Base-by-base conservation (phyloP, 2,113 vertebrate species). In the Astatoreochromis straeleni region DNA sequence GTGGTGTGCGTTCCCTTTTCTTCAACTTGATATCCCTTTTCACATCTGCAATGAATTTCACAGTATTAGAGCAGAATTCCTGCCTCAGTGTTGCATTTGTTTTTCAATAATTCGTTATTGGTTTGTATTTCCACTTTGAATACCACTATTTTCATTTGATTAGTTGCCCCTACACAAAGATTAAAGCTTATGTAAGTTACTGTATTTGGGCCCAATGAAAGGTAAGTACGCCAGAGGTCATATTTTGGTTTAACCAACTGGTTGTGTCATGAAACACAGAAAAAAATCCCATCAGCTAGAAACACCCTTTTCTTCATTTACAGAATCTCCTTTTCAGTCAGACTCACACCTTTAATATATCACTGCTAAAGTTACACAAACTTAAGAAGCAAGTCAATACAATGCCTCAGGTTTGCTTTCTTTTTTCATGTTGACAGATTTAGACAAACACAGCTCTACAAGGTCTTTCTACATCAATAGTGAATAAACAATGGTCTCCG, bases 21-120 rank as follows among this genome's bases (percentile, higher is more conserved):
- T 4, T 45, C 1, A 2, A 45, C 3, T 1, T 70, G 5, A 3
- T 19, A 51, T 21, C 73, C 90, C 4, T 2, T 0, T 5, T 1
- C 0, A 91, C 96, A 97, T 35, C 96, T 96, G 85, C 12, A 90
- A 81, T 58, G 29, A 49, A 24, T 7, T 9, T 73, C 14, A 83
- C 14, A 80, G 8, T 2, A 31, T 93, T 86, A 55, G 81, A 38
- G 14, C 1, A 47, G 5, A 24, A 24, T 24, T 16, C 24, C 38
- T 19, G 42, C 26, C 10, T 78, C 70, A 31, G 16, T 19, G 45
- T 19, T 49, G 6, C 16, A 7, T 49, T 47, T 4, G 26, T 49
- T 29, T 1, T 75, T 75, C 4, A 49, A 19, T 19, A 11, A 31
- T 49, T 12, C 0, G 3, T 49, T 9, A 75, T 42, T 16, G 16